Base-by-base conservation (phyloP, 2,888 invertebrate genomes). In the Mellilla xanthometata region DNA sequence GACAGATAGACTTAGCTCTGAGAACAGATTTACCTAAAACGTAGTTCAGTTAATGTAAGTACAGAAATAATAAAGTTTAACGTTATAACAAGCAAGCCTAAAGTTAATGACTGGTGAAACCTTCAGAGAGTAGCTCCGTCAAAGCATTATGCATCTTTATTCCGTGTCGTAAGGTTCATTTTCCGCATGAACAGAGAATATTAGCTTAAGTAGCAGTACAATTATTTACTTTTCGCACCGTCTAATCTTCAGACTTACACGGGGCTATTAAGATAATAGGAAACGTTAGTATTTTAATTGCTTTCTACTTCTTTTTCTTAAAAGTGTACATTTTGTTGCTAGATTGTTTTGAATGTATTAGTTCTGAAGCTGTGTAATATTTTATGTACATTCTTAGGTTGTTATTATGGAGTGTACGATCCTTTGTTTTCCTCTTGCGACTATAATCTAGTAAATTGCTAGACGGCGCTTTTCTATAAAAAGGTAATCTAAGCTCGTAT, bases 141-240 rank as follows among this genome's bases (percentile, higher is more conserved):
- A 43, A 5, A 22, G 12, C 31, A 50, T 31, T 28, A 19, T 35
- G 29, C 7, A 34, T 35, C 40, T 43, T 58, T 46, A 48, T n/a
- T 4, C 5, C 6, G 12, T 5, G 27, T 2, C 9, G 11, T 50
- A 58, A 49, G 45, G 49, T 55, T 40, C 19, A 44, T 41, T 36
- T 44, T 26, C 33, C 12, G 12, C 15, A 19, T 23, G 12, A 42
- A 40, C 43, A 28, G 40, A 41, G 39, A 39, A 44, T 38, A 34
- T 40, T 41, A 29, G 41, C 47, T 33, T 38, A 39, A 42, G 41
- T 38, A 51, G 41, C 39, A 40, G 41, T 49, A 47, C 51, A 47
- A 51, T 55, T 55, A 57, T 54, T 53, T 53, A 55, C 52, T 55
- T 51, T 53, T 48, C 49, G 42, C 54, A 40, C 52, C 49, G 42